A percentile compares a stretch with the other conserved stretches of the same genome.
These are phyloP conservation scores for Zaprionus camerounensis DNA, from an alignment of 1,140 invertebrate genomes.

Conservation along the genomic window DNA sequence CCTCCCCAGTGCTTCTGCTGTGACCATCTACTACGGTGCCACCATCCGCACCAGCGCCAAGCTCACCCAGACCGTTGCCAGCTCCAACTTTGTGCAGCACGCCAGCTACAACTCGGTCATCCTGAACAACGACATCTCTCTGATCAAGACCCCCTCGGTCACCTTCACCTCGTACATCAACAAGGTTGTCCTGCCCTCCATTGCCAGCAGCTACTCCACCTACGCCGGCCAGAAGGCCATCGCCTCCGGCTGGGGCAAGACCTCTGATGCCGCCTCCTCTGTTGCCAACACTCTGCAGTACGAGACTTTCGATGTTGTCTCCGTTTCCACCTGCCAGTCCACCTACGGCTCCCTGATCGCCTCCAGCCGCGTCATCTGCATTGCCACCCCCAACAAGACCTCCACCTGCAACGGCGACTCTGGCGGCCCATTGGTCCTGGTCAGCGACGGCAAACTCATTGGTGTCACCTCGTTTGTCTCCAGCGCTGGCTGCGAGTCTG, in stretches of 20 bases:
- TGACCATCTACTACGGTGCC: slow-evolving; percentile 61
- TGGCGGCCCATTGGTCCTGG: slow-evolving; percentile 85
- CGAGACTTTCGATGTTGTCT: slow-evolving; percentile 11
- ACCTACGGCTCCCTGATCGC: slow-evolving; percentile 48
- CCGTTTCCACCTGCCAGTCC: slow-evolving; percentile 16
- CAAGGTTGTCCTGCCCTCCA: slow-evolving; percentile 45
- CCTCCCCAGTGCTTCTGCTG: slow-evolving; percentile 46
- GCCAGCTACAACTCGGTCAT: slow-evolving; percentile 51
- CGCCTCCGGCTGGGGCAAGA: slow-evolving; percentile 72
- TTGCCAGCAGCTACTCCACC: slow-evolving; percentile 55
- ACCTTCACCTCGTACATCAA: slow-evolving; percentile 34
- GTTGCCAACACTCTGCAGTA: slow-evolving; percentile 56
- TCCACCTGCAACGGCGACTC: slow-evolving; percentile 85
- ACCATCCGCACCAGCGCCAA: slow-evolving; percentile 53
- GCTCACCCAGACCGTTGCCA: slow-evolving; percentile 46
- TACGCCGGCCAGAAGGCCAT: slow-evolving; percentile 50
- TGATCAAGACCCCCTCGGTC: slow-evolving; percentile 50
- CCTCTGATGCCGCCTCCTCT: slow-evolving; percentile 44
- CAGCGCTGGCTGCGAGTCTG: slow-evolving; percentile 67
- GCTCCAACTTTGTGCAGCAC: slow-evolving; percentile 53
- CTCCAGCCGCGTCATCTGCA: slow-evolving; percentile 49
- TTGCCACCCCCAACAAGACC: slow-evolving; percentile 53
- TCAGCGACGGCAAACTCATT: slow-evolving; percentile 75
- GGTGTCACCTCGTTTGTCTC: slow-evolving; percentile 85
- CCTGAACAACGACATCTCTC: slow-evolving; percentile 63